These are phyloP conservation scores for Lonchura striata DNA, from an alignment of 2,113 vertebrate species.

Conservation along the genomic window DNA sequence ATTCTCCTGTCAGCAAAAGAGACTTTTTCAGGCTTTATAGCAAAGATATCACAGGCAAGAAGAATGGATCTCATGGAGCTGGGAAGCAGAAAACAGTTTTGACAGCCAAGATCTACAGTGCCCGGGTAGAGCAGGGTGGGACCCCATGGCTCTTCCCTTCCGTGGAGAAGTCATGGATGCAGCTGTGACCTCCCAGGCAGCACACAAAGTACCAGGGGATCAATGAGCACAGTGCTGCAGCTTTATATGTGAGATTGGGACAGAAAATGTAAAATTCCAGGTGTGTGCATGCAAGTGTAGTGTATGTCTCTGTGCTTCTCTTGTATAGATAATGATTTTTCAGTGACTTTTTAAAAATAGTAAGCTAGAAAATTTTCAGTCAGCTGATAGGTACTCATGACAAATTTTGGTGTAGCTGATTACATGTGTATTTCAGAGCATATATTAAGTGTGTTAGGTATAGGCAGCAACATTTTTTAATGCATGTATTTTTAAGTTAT, in stretches of 20 bases:
- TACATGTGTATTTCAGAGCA: background rate
- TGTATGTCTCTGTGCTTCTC: background rate
- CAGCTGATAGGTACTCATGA: background rate
- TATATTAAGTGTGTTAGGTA: background rate
- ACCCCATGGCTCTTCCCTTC: fast-evolving
- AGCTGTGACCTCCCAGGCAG: background rate
- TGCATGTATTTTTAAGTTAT: background rate
- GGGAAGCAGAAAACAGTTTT: background rate
- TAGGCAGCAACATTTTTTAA: background rate
- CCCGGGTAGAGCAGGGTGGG: background rate
- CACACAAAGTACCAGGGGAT: fast-evolving
- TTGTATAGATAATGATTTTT: background rate
- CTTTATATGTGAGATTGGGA: background rate
- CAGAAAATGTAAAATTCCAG: background rate
- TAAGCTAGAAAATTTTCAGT: background rate
- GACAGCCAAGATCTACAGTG: background rate
- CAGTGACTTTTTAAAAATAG: background rate
- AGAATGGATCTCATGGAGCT: background rate
- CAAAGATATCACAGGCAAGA: background rate
- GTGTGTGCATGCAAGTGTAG: fast-evolving
- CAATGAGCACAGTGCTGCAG: background rate
- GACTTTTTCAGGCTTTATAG: background rate
- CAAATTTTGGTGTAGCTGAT: background rate
- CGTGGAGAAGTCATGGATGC: fast-evolving
- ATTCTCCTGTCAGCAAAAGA: background rate